These are phyloP conservation scores for Pterostichus madidus DNA, from an alignment of 2,888 invertebrate genomes.

Conservation along the genomic window DNA sequence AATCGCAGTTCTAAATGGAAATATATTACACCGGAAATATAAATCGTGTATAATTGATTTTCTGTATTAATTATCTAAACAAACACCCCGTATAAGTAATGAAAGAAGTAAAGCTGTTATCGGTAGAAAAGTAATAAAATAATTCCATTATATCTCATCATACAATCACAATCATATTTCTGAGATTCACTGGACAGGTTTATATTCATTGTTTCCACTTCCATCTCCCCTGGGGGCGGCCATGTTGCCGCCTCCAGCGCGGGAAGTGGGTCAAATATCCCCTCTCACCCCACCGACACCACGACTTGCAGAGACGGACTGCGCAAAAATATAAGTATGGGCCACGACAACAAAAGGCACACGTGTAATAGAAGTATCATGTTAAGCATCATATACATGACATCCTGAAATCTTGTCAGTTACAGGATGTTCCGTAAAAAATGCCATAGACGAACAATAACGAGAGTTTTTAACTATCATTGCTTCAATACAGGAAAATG, in stretches of 20 bases:
- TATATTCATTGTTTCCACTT: constrained; percentile 12
- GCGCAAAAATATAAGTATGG: too few species aligned
- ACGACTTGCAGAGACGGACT: not conserved
- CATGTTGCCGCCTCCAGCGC: not conserved
- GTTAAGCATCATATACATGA: too few species aligned
- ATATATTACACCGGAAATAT: constrained; percentile 9
- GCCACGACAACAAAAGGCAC: too few species aligned
- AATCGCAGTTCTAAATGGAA: too few species aligned
- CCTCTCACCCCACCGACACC: not conserved
- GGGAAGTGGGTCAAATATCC: constrained; percentile 12
- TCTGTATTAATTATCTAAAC: constrained; percentile 1
- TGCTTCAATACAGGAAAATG: too few species aligned
- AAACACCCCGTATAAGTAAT: not conserved
- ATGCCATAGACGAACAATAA: too few species aligned
- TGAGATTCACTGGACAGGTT: constrained; percentile 3
- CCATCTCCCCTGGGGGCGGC: not conserved
- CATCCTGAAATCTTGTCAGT: too few species aligned
- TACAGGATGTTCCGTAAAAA: too few species aligned
- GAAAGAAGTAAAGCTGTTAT: not conserved
- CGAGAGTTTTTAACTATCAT: too few species aligned
- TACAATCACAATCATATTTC: constrained; percentile 21
- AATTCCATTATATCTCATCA: constrained; percentile 1
- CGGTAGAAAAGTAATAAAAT: constrained; percentile 10
- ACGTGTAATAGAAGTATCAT: too few species aligned
- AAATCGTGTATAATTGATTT: constrained; percentile 18